Base-by-base conservation (phyloP, 2,113 vertebrate genomes). In the Mionectes macconnelli region DNA sequence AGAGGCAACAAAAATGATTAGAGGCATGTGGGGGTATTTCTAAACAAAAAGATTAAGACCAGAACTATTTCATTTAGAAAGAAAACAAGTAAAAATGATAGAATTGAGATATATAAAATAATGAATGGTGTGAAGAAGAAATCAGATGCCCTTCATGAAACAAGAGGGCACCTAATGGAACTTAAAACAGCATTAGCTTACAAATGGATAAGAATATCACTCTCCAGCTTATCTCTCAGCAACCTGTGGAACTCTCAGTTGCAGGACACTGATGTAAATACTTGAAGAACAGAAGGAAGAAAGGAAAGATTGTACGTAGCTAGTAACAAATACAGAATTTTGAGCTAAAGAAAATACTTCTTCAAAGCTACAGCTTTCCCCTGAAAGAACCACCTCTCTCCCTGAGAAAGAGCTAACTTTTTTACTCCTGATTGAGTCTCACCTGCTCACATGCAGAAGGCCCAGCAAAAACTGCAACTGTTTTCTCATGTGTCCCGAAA, bases 21-120 rank as follows among this genome's bases (percentile, higher is more conserved):
- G 69, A 96, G 80, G 87, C 83, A 78, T 90, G 88, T 93, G 83
- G 86, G 96, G 92, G 92, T 30, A 88, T 82, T 97, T 94, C 95
- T 89, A 95, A 96, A 96, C 86, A 95, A 96, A 96, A 94, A 94
- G 90, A 95, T 96, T 96, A 95, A 93, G 94, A 84, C 85, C 90
- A 97, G 79, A 92, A 90, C 76, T 93, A 90, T 96, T 95, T 95
- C 77, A 95, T 97, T 97, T 95, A 92, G 86, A 89, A 96, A 96
- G 40, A 31, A 92, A 96, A 96, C 93, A 79, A 89, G 92, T 87
- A 92, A 96, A 90, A 95, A 94, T 45, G 76, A 87, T 75, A 80
- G 84, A 95, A 90, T 90, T 95, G 83, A 92, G 49, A 83, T 73
- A 79, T 30, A 84, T 68, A 90, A 95, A 94, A 89, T 84, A 97